Conservation (phyloP, 1,140 invertebrate genomes). For the Kradibia gibbosae region DNA sequence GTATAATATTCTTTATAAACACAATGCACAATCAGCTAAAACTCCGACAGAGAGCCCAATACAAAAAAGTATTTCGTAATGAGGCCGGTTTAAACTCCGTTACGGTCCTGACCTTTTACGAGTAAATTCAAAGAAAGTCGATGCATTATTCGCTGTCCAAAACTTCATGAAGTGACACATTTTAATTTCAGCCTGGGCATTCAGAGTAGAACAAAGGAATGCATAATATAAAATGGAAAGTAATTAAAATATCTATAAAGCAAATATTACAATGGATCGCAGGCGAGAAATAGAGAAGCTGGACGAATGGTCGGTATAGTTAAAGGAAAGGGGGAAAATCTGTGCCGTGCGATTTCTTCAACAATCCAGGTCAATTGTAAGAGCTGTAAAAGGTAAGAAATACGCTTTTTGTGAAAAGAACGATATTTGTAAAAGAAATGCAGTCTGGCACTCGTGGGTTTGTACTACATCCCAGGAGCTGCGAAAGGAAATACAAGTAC, state of each 20-base stretch:
- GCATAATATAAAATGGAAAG: constrained; percentile 28
- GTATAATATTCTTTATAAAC: too few species aligned
- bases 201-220: background rate
- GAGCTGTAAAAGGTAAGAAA: constrained; percentile 7
- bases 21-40: too few species aligned
- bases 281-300: too few species aligned
- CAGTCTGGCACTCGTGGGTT: background rate
- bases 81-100: too few species aligned
- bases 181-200: background rate
- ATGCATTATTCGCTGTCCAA: background rate
- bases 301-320: too few species aligned
- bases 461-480: background rate
- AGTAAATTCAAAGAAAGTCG: constrained; percentile 1
- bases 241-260: constrained; percentile 30
- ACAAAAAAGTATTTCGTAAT: too few species aligned
- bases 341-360: background rate
- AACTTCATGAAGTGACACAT: constrained; percentile 8
- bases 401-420: constrained; percentile 1
- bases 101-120: too few species aligned
- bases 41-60: too few species aligned
- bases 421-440: background rate
- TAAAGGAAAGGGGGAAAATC: background rate
- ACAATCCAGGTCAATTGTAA: constrained; percentile 14
- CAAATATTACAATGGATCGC: background rate
- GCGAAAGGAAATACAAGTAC: background rate